phyloP scores from a whole-genome alignment of 2,888 invertebrate species.

The Monoplex corrugatus region DNA sequence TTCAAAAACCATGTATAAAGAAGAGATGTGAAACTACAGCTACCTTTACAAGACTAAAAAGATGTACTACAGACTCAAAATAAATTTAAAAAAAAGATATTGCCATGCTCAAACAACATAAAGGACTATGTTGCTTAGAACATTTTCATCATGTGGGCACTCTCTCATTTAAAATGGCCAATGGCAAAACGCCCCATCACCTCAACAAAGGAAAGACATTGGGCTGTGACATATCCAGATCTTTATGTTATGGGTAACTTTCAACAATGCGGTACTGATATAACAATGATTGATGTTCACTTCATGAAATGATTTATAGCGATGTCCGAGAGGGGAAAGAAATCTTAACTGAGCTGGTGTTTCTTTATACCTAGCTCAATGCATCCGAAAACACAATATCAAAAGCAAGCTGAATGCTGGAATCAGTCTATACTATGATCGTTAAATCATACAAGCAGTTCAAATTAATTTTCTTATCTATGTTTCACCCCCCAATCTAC shows the following conservation, averaged over 20 bases:
- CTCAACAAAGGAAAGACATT: slow-evolving; percentile 64
- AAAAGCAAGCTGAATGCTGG: not conserved
- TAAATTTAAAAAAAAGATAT: slow-evolving; percentile 2
- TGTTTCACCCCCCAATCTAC: no score
- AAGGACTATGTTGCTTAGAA: slow-evolving; percentile 26
- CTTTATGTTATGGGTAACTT: slow-evolving; percentile 59
- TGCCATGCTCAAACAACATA: slow-evolving; percentile 16
- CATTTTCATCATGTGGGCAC: slow-evolving; percentile 27
- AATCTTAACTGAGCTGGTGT: slow-evolving; percentile 25
- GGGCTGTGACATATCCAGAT: slow-evolving; percentile 68
- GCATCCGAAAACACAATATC: not conserved
- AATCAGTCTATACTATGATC: not conserved
- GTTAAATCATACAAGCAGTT: no score
- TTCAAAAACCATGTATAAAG: slow-evolving; percentile 2
- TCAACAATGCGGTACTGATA: slow-evolving; percentile 60
- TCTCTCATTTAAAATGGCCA: slow-evolving; percentile 50
- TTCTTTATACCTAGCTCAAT: slow-evolving; percentile 1
- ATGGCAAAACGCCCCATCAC: slow-evolving; percentile 60
- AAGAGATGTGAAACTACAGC: not conserved
- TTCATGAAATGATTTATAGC: slow-evolving; percentile 54
- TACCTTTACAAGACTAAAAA: not conserved
- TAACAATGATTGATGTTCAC: slow-evolving; percentile 56
- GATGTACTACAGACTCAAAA: not conserved
- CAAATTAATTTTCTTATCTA: no score
- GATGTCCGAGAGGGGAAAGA: slow-evolving; percentile 48